phyloP scores from a whole-genome alignment of 2,888 invertebrate species.

The Hartigia nigra region DNA sequence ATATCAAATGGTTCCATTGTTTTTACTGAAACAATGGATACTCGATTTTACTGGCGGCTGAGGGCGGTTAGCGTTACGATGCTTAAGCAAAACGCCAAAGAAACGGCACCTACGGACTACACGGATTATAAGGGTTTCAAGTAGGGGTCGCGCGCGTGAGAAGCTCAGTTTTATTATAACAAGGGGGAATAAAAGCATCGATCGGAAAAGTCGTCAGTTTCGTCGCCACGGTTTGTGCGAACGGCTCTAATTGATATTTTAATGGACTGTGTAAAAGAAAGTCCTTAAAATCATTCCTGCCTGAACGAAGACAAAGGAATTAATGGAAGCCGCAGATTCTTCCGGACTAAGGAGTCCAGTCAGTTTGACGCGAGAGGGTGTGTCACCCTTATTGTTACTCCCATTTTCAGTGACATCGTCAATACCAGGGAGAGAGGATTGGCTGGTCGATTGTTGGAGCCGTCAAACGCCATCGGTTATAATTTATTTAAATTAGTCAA shows the following conservation, averaged over 20 bases:
- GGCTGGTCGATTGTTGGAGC: slow-evolving; percentile 42
- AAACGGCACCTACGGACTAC: slow-evolving; percentile 10
- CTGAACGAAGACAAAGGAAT: slow-evolving; percentile 61
- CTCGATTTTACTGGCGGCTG: slow-evolving; percentile 34
- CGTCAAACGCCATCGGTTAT: slow-evolving; percentile 65
- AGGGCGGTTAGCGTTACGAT: slow-evolving; percentile 27
- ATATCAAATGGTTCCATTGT: slow-evolving; percentile 27
- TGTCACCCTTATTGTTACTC: slow-evolving; percentile 27
- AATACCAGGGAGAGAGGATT: slow-evolving; percentile 44
- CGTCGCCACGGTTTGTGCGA: slow-evolving; percentile 18
- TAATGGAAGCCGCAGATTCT: slow-evolving; percentile 62
- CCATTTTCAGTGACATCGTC: slow-evolving; percentile 40
- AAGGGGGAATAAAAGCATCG: slow-evolving; percentile 29
- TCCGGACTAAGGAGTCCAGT: slow-evolving; percentile 11
- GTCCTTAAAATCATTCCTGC: slow-evolving; percentile 55
- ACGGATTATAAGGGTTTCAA: slow-evolving; percentile 29
- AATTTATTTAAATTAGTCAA: slow-evolving; percentile 65
- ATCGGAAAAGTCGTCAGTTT: slow-evolving; percentile 20
- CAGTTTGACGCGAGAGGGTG: neutral
- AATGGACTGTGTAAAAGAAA: slow-evolving; percentile 54
- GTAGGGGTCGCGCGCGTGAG: slow-evolving; percentile 28
- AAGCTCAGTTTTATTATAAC: slow-evolving; percentile 30
- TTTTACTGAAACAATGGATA: slow-evolving; percentile 38
- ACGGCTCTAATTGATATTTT: slow-evolving; percentile 61
- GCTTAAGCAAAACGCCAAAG: slow-evolving; percentile 10